These are phyloP conservation scores for Acrossocheilus fasciatus DNA, from an alignment of 2,797 vertebrate species.

Conservation along the genomic window DNA sequence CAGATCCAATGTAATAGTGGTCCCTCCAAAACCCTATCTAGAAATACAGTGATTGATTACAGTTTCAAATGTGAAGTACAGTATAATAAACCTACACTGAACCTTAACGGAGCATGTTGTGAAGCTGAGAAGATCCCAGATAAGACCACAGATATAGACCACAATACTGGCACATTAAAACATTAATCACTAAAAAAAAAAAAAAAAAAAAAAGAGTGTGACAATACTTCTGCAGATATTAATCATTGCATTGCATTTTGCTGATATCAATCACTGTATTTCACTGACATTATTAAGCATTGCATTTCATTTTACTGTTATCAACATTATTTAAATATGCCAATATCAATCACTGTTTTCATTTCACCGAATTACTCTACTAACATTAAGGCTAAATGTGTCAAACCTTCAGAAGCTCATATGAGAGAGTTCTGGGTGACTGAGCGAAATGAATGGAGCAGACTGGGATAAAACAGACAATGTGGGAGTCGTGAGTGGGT, in stretches of 20 bases:
- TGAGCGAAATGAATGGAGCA: slow-evolving; percentile 49
- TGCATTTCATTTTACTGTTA: background rate
- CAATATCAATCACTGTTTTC: slow-evolving; percentile 2
- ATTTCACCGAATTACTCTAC: slow-evolving; percentile 43
- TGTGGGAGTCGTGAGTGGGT: slow-evolving; percentile 45
- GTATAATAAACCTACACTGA: background rate
- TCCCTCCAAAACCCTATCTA: background rate
- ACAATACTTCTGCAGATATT: background rate
- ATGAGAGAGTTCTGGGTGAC: slow-evolving; percentile 18
- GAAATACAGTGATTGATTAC: slow-evolving; percentile 9
- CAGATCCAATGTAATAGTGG: background rate
- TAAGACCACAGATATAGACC: background rate
- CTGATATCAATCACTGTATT: background rate
- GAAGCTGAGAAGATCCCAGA: background rate
- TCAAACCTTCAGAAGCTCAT: slow-evolving; percentile 29
- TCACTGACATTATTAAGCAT: background rate
- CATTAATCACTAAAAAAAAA: background rate
- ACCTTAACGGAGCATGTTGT: background rate
- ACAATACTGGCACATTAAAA: background rate
- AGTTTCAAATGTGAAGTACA: slow-evolving; percentile 7
- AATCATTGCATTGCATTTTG: background rate
- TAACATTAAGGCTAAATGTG: slow-evolving; percentile 34
- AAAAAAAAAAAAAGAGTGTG: background rate
- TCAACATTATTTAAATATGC: background rate
- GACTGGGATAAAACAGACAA: slow-evolving; percentile 46